phyloP scores from a whole-genome alignment of 2,888 invertebrate species.

The Hipparchia semele region DNA sequence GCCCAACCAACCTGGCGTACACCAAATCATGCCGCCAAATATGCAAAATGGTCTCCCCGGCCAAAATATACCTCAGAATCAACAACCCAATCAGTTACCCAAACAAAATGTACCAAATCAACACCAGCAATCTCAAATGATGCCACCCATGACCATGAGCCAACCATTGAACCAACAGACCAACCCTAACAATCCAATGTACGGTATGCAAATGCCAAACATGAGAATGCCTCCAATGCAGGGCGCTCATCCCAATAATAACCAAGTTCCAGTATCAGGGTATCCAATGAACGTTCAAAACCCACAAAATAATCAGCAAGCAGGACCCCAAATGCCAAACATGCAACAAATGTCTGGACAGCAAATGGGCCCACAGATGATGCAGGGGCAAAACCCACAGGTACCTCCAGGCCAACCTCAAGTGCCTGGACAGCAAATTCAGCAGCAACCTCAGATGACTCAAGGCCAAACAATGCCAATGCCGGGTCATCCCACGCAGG shows the following conservation, averaged over 20 bases:
- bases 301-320: conserved; percentile 56
- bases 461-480: conserved; percentile 54
- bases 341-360: conserved; percentile 58
- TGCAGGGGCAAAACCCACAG: conserved; percentile 54
- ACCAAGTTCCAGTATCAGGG: conserved; percentile 60
- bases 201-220: conserved; percentile 70
- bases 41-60: conserved; percentile 61
- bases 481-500: conserved; percentile 51
- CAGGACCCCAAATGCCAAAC: conserved; percentile 53
- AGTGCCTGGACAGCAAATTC: conserved; percentile 49
- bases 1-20: conserved; percentile 63
- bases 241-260: conserved; percentile 57
- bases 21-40: conserved; percentile 55
- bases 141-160: conserved; percentile 61
- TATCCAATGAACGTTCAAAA: conserved; percentile 62
- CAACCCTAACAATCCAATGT: conserved; percentile 63
- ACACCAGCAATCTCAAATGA: conserved; percentile 51
- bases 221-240: conserved; percentile 72
- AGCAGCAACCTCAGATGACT: conserved; percentile 46
- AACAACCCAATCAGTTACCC: conserved; percentile 50
- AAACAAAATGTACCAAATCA: conserved; percentile 65
- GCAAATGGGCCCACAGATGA: conserved; percentile 47
- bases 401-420: conserved; percentile 46
- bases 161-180: conserved; percentile 60
- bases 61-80: conserved; percentile 54